phyloP scores from a whole-genome alignment of 2,113 vertebrate species.

The Piprites chloris region DNA sequence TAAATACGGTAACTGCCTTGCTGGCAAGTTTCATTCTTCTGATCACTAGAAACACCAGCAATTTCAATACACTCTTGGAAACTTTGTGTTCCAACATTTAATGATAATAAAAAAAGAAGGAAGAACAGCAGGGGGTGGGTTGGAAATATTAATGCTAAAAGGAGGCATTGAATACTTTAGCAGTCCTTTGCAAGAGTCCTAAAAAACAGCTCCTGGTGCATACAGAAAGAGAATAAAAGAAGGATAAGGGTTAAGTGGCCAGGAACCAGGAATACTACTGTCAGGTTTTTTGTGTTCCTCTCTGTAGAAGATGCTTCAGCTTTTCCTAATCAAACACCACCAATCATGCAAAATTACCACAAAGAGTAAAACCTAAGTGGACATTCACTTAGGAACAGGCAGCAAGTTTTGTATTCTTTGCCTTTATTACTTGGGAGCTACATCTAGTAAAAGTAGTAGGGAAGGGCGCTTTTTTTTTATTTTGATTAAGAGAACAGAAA shows the following conservation, averaged over 20 bases:
- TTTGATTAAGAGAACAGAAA: neutral
- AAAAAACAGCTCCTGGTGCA: neutral
- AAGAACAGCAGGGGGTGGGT: neutral
- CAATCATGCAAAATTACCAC: neutral
- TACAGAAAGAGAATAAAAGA: neutral
- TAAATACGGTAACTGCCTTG: conserved; percentile 24
- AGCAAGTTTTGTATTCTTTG: neutral
- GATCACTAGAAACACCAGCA: neutral
- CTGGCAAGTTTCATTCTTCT: conserved; percentile 22
- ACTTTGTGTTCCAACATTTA: conserved; percentile 42
- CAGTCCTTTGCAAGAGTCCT: neutral
- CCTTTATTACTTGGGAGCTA: neutral
- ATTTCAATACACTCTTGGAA: conserved; percentile 14
- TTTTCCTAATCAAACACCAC: neutral
- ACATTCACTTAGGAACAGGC: neutral
- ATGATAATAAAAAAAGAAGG: conserved; percentile 30
- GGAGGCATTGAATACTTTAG: conserved; percentile 41
- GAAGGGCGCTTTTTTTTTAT: neutral
- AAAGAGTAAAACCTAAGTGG: neutral
- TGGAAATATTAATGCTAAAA: conserved; percentile 43
- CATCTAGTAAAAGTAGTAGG: neutral
- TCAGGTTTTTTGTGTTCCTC: neutral
- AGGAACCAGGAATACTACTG: neutral
- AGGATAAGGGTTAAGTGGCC: neutral
- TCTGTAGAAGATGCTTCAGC: neutral